Conservation (phyloP, 2,797 vertebrate species). For the Parotocinclus haroldoi region DNA sequence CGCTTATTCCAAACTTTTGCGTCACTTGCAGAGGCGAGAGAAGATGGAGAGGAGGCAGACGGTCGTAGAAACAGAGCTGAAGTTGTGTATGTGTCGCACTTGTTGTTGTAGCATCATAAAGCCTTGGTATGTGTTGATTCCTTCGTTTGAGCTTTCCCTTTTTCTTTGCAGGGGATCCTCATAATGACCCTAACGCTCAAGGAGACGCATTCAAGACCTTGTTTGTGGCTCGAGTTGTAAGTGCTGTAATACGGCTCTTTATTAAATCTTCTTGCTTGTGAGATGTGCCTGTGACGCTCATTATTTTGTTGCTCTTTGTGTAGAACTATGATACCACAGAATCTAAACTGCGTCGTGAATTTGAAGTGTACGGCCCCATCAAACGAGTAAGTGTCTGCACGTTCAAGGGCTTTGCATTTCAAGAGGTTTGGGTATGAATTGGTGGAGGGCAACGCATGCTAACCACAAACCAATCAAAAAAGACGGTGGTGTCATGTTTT, state of each 20-base stretch:
- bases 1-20: too few species aligned
- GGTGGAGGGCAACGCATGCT: too few species aligned
- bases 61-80: conserved; percentile 88
- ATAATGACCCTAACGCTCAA: conserved; percentile 91
- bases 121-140: not conserved
- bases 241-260: conserved; percentile 41
- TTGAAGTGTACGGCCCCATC: conserved; percentile 93
- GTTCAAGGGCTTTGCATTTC: too few species aligned
- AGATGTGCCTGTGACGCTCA: not conserved
- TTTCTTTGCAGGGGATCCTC: conserved; percentile 82
- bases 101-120: not conserved
- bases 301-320: not conserved
- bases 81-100: conserved; percentile 80
- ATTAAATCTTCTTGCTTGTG: not conserved
- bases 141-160: not conserved
- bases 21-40: conserved; percentile 79
- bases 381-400: conserved; percentile 77
- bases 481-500: too few species aligned
- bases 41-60: conserved; percentile 90
- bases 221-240: conserved; percentile 91
- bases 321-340: conserved; percentile 95
- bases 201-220: conserved; percentile 94
- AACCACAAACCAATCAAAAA: too few species aligned
- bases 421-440: too few species aligned
- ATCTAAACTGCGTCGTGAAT: conserved; percentile 90